Percentiles rank a stretch among this genome's conserved stretches.
phyloP scores from a whole-genome alignment of 2,797 vertebrate genomes.

The Spheniscus humboldti region DNA sequence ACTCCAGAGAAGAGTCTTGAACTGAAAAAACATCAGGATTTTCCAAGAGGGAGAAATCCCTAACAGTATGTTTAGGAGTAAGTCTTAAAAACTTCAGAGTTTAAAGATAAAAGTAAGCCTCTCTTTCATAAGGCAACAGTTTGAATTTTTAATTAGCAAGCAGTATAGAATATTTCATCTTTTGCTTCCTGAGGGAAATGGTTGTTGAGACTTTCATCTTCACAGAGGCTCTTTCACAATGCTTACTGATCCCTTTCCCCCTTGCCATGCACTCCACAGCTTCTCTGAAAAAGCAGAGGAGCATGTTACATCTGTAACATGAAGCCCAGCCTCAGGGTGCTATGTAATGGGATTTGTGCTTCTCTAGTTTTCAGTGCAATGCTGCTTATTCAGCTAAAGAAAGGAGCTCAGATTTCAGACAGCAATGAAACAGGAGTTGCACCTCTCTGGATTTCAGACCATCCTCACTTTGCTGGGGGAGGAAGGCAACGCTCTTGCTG shows the following conservation, averaged over 20 bases:
- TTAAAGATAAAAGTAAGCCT: slow-evolving; percentile 13
- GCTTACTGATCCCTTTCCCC: slow-evolving; percentile 12
- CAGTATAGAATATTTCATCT: slow-evolving; percentile 16
- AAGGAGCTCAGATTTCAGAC: slow-evolving; percentile 38
- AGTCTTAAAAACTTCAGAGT: neutral
- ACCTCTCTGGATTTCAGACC: neutral
- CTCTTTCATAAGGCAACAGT: neutral
- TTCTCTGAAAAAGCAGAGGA: slow-evolving; percentile 31
- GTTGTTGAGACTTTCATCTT: slow-evolving; percentile 53
- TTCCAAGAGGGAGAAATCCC: neutral
- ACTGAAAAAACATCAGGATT: neutral
- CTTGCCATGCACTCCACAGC: neutral
- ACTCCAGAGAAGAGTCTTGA: neutral
- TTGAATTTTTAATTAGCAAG: slow-evolving; percentile 23
- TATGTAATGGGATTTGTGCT: slow-evolving; percentile 49
- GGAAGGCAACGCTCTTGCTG: neutral
- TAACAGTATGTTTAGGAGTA: neutral
- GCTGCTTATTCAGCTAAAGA: slow-evolving; percentile 41
- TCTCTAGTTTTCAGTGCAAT: slow-evolving; percentile 39
- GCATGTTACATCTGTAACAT: slow-evolving; percentile 13
- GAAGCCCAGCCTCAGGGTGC: slow-evolving; percentile 44
- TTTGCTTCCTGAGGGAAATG: slow-evolving; percentile 6
- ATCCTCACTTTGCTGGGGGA: neutral
- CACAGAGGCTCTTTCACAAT: slow-evolving; percentile 35
- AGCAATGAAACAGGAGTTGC: neutral